These are phyloP conservation scores for Platygyra sinensis DNA, from an alignment of 64 coral and sea anemone genomes.

Conservation along the genomic window DNA sequence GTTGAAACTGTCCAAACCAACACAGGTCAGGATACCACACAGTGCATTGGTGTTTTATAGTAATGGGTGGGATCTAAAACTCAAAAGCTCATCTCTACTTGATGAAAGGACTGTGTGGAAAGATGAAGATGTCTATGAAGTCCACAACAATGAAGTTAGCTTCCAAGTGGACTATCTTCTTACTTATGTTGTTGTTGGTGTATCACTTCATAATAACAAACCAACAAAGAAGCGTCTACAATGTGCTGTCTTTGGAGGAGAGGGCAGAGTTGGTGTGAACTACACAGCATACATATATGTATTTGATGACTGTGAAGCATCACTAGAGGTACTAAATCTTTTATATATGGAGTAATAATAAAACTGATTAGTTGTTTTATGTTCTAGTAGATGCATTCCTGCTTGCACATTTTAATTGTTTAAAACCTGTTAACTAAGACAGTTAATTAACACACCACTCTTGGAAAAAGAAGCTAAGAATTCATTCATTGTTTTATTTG, in stretches of 20 bases:
- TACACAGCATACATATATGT: conserved; percentile 29
- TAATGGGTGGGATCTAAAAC: conserved; percentile 17
- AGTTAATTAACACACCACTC: no score
- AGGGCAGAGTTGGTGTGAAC: conserved; percentile 4
- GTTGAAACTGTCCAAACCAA: background rate
- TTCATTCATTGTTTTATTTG: no score
- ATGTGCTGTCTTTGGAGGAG: conserved; percentile 56
- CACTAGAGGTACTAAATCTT: conserved; percentile 27
- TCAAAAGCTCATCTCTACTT: background rate
- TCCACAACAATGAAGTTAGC: conserved; percentile 8
- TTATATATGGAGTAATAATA: no score
- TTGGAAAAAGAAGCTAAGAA: no score
- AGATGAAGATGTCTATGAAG: background rate
- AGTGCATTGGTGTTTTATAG: conserved; percentile 23
- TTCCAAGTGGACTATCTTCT: conserved; percentile 13
- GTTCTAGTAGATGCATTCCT: no score
- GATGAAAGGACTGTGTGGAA: background rate
- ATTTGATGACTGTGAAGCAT: conserved; percentile 68
- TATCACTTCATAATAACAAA: conserved; percentile 2
- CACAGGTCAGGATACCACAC: conserved; percentile 32
- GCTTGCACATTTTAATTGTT: no score
- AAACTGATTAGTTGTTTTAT: no score
- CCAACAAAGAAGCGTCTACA: conserved; percentile 55
- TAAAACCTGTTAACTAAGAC: no score
- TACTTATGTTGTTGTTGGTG: conserved; percentile 45